Base-by-base conservation (phyloP, 1,140 invertebrate species). In the Rhizoglyphus robini region DNA sequence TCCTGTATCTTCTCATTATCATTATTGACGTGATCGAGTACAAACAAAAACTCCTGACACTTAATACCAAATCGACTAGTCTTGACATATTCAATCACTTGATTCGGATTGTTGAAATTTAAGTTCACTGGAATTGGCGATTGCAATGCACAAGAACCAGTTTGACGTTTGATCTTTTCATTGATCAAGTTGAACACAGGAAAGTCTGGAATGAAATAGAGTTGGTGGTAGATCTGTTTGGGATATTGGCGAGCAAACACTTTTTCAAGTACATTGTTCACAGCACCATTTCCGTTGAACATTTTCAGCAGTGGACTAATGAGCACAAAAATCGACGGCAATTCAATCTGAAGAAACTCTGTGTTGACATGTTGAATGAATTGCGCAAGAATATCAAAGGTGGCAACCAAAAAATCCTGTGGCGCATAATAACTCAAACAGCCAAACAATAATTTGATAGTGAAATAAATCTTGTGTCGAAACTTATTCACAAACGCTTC, bases 331-430 rank as follows among this genome's bases (percentile, higher is more conserved):
- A 60, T 60, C 29, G 58, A 34, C 11, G 29, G 2, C 2, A 60
- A 23, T 46, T 60, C 58, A 18, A 27, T 23, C 36, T 60, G 58
- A 29, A 60, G 11, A 60, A 23, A 60, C 13, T 60, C n/a, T 38
- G 2, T 15, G n/a, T 3, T 13, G 36, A 46, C n/a, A 60, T 3
- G 15, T 2, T 4, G 3, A 15, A 60, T 34, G 23, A 60, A 60
- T 11, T 60, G 2, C 36, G 15, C 3, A 1, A 60, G 18, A 32
- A 60, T 60, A 34, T 60, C 3, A 13, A 51, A 25, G 3, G 30
- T 32, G 36, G 36, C 29, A 29, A 20, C n/a, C 23, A 38, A 34
- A 27, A 60, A n/a, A 34, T 59, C 31, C 13, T n/a, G 2, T 60
- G 15, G 1, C 23, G 8, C 15, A 13, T 13, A 60, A 23, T 1